These are phyloP conservation scores for Monarcha castaneiventris DNA, from an alignment of 2,113 vertebrate species.

Conservation along the genomic window DNA sequence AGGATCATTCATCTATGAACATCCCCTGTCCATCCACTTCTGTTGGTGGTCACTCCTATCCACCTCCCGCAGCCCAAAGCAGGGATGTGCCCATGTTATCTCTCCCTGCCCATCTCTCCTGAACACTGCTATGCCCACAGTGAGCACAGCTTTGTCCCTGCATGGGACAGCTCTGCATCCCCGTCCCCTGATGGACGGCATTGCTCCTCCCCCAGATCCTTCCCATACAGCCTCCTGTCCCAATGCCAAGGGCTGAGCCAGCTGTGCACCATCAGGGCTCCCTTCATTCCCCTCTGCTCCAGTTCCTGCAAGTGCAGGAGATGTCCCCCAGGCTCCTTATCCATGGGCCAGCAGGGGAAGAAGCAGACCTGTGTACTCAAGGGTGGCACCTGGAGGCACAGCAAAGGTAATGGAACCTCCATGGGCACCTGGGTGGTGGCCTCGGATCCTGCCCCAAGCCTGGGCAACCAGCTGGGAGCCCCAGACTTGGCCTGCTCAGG, in stretches of 20 bases:
- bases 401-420: neutral
- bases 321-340: neutral
- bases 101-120: neutral
- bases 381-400: neutral
- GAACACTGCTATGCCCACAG: neutral
- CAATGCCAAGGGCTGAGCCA: neutral
- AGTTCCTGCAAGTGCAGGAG: neutral
- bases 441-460: accelerated
- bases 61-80: neutral
- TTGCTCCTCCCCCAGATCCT: neutral
- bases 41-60: neutral
- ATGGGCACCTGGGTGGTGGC: neutral
- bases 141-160: neutral
- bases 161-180: neutral
- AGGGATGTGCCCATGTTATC: accelerated
- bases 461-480: neutral
- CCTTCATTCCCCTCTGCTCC: neutral
- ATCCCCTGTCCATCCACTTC: neutral
- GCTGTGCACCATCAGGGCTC: neutral
- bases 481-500: neutral
- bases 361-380: neutral
- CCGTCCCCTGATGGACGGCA: accelerated
- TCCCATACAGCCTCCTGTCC: neutral
- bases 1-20: neutral
- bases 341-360: accelerated